Evolutionary conservation across 2,797 vertebrate species (phyloP), one percentile per base, ranked within the genome.

Genomic region (Sebastes variabilis): DNA sequence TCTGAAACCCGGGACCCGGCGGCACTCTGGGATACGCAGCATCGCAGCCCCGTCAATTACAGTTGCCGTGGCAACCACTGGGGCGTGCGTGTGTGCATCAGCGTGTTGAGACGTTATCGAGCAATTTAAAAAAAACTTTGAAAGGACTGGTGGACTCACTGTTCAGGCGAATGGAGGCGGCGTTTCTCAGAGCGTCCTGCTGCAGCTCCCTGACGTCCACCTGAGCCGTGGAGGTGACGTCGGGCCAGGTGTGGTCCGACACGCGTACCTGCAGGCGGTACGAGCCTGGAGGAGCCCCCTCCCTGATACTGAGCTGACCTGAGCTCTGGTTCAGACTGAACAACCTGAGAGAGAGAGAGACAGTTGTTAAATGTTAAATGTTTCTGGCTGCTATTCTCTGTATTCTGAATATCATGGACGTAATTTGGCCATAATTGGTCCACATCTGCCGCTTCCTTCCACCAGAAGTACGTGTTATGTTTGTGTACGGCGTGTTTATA

Each of bases 191-290:
- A 1, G 94, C 96, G 18, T 95, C 96, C 78, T 95, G 95, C 73
- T 85, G 95, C 83, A 98, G 94, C 82, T 96, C 96, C 61, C 84
- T 94, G 65, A 98, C 94, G 2, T 90, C 88, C 81, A 98, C 95
- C 85, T 94, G 95, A 16, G 95, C 95, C 0, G 95, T 95, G 14
- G 97, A 98, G 89, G 94, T 93, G 83, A 97, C 96, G 36, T 97
- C 97, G 8, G 97, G 97, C 97, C 97, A 98, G 85, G 94, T 91
- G 54, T 83, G 93, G 30, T 98, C 97, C 0, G 95, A 94, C 78
- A 98, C 97, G 58, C 95, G 93, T 8, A 98, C 96, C 93, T 93
- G 95, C 72, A 97, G 85, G 22, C 79, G 95, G 88, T 97, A 98
- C 0, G 85, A 88, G 32, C 97, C 97, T 0, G 94, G 75, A 1